Percentiles rank a stretch among this genome's conserved stretches.
These are phyloP conservation scores for Drosophila ogumai DNA, from an alignment of 1,140 invertebrate species.

Conservation along the genomic window DNA sequence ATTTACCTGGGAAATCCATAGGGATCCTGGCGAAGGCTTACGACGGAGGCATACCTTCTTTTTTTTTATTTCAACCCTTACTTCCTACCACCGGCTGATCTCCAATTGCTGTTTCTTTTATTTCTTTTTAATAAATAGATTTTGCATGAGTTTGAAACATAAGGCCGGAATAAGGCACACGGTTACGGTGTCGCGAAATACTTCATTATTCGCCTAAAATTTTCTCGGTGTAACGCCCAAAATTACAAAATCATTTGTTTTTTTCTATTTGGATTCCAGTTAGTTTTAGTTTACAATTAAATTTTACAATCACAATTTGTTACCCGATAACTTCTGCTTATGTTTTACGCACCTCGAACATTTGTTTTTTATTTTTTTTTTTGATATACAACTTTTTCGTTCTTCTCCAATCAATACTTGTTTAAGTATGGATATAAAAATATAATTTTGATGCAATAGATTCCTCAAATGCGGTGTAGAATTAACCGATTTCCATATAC, in stretches of 20 bases:
- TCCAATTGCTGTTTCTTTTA: not conserved
- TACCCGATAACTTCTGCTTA: conserved; percentile 40
- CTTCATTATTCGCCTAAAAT: conserved; percentile 27
- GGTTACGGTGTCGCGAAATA: conserved; percentile 57
- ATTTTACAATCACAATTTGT: conserved; percentile 74
- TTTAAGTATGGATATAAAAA: conserved; percentile 39
- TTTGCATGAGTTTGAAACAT: conserved; percentile 60
- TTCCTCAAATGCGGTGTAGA: not conserved
- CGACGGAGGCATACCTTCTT: not conserved
- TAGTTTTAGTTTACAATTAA: conserved; percentile 22
- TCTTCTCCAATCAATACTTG: not conserved
- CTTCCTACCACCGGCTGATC: not conserved
- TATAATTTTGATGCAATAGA: conserved; percentile 15
- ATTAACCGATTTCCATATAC: not conserved
- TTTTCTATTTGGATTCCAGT: conserved; percentile 14
- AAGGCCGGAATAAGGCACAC: conserved; percentile 81
- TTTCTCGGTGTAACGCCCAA: conserved; percentile 28
- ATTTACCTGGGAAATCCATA: conserved; percentile 4
- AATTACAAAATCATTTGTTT: conserved; percentile 10
- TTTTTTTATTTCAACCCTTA: not conserved
- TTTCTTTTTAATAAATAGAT: conserved; percentile 3
- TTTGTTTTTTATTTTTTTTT: conserved; percentile 23
- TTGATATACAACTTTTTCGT: not conserved
- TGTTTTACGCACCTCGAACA: conserved; percentile 40
- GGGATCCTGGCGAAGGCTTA: not conserved